A percentile compares a stretch with the other conserved stretches of the same genome.
Evolutionary conservation across 1,140 invertebrate species (phyloP).

Genomic region (Asobara japonica): DNA sequence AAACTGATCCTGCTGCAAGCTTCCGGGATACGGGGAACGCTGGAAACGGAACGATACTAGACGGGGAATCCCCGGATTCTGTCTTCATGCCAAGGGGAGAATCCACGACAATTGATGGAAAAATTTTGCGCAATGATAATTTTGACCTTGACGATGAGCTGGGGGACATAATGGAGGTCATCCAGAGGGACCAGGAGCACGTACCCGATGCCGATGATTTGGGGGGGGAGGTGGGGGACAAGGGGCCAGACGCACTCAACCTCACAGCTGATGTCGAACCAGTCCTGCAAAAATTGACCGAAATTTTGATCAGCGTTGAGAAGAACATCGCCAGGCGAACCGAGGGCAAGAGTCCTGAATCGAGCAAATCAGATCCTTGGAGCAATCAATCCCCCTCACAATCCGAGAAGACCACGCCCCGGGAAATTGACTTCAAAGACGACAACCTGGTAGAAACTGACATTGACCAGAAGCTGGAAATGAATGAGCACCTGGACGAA

Average conservation of each 20-base stretch:
- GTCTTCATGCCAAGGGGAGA: constrained; percentile 49
- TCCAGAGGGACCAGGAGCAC: constrained; percentile 36
- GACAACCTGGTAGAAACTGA: constrained; percentile 6
- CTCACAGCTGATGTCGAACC: constrained; percentile 36
- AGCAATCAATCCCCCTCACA: too few species aligned
- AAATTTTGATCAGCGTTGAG: constrained; percentile 34
- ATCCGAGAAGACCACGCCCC: too few species aligned
- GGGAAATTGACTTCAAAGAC: background rate
- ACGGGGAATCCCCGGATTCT: constrained; percentile 41
- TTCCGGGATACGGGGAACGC: background rate
- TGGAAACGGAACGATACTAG: background rate
- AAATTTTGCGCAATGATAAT: constrained; percentile 31
- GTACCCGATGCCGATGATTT: background rate
- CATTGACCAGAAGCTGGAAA: constrained; percentile 31
- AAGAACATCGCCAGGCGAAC: constrained; percentile 31
- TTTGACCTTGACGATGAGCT: constrained; percentile 38
- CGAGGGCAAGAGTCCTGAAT: too few species aligned
- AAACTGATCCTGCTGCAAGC: background rate
- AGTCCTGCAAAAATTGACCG: constrained; percentile 37
- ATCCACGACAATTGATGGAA: constrained; percentile 47
- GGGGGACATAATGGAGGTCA: constrained; percentile 51
- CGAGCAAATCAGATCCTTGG: too few species aligned
- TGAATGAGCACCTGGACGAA: constrained; percentile 29
- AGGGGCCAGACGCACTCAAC: constrained; percentile 22
- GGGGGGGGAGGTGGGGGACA: background rate